Evolutionary conservation across 2,797 vertebrate species (phyloP), one percentile per base, ranked within the genome.

Genomic region (Scyliorhinus canicula): DNA sequence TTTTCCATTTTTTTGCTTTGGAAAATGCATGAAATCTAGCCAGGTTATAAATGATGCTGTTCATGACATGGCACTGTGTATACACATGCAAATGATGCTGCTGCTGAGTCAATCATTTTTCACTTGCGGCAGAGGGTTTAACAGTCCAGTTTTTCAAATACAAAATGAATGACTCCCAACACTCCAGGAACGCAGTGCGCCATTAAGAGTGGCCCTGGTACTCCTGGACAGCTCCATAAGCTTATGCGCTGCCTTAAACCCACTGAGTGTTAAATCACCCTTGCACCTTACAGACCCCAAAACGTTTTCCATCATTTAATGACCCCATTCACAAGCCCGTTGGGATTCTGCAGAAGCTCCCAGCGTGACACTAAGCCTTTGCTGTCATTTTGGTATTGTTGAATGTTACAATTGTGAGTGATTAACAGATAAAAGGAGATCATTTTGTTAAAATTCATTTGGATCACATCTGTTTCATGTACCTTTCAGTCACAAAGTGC

Each of bases 341-440:
- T 44, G 57, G 88, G 88, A 91, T 91, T n/a, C 88, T 91, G 57
- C 88, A 65, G 57, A 91, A 91, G 35, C 16, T 63, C 88, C 57
- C 57, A 91, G 19, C 57, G 3, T 44, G 88, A 91, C 88, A 40
- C 7, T 60, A 90, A 90, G 55, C 86, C 57, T 35, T 90, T 44
- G n/a, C 88, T 91, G 88, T 82, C 79, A 26, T 91, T 63, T 91
- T 40, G 60, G n/a, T 91, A 44, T 26, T 26, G 88, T 91, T 63
- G 35, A 40, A 91, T 40, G 88, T 40, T 63, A 91, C 50, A 63
- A 91, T 91, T 24, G 35, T 40, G 60, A 91, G n/a, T 63, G 65
- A 63, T 57, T n/a, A 91, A 63, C 88, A 63, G 86, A 57, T 91
- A 91, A 63, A 91, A 40, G 88, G 88, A 19, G 35, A n/a, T 91